Base-by-base conservation (phyloP, 2,888 invertebrate genomes). In the Lysandra bellargus region DNA sequence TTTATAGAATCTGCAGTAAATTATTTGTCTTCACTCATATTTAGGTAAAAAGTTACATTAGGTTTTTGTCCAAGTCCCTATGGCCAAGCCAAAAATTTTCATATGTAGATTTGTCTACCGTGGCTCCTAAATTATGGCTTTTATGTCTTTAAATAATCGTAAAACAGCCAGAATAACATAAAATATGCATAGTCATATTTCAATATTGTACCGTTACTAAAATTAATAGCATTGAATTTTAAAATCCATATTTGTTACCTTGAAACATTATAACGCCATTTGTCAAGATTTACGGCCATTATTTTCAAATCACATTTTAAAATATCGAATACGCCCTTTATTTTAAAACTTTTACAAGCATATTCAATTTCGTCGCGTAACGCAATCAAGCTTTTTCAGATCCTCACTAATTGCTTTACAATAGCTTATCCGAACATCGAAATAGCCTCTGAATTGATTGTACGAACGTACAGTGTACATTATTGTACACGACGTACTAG, bases 371-470 rank as follows among this genome's bases (percentile, higher is more conserved):
- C 17, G 76, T 53, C 53, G 53, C 49, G 53, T 76, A 57, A 76
- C 23, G 76, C 76, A 76, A 76, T 76, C 76, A 76, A 76, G 76
- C 76, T 57, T 76, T 76, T 76, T 76, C 33, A 33, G 53, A 53
- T 76, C 75, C 75, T 49, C 75, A 75, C 76, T 76, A 76, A 76
- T 76, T 76, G 76, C 49, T 76, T 76, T 76, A 76, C 76, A 76
- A 76, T 76, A 76, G 53, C 76, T 57, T 37, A 76, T 57, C 76
- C 33, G 57, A 57, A 30, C 49, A 33, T 33, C 33, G 17, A 53
- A 76, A 57, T 76, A 57, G 44, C 44, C 30, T 5, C 23, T 33
- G 57, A 57, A 76, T 53, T 76, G 76, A 76, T 76, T 76, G 57
- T 69, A 69, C 33, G 69, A 1, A 69, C 69, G 33, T 69, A 12